Evolutionary conservation across 2,888 invertebrate genomes (phyloP), one percentile per base, ranked within the genome.

Genomic region (Scaptomyza flava): DNA sequence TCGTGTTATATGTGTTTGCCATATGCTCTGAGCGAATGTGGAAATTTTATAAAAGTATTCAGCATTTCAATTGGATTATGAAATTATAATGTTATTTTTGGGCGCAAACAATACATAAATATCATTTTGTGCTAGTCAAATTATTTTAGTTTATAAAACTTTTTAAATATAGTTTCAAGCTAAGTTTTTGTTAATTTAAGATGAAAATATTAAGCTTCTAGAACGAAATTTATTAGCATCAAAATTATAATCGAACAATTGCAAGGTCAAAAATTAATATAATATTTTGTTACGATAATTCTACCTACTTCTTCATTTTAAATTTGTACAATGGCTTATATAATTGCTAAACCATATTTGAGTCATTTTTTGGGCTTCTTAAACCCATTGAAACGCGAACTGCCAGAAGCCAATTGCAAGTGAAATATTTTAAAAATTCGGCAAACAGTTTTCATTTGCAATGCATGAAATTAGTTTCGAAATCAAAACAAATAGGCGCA

Each of bases 391-490:
- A 7, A 42, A n/a, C 41, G 36, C 12, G 9, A 54, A 47, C 33
- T 47, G 60, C 38, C 59, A 48, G 45, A 53, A 38, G 65, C 46
- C 27, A 64, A 77, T 47, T 61, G 47, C 41, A 47, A 47, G 36
- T 65, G 52, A 59, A 75, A 67, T 75, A 63, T 67, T 70, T 38
- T 42, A 52, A 46, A 57, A 68, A 68, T 63, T 27, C 20, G 17
- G 38, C 34, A 33, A 46, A 54, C 41, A 27, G 57, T 53, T 34
- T 69, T 69, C 58, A 51, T 68, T 72, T 63, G 52, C 14, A 23
- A 9, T 9, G 54, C 63, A 57, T 53, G 53, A 63, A 78, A 64
- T 72, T 58, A 68, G 52, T 64, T 77, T 73, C 11, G 23, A 66
- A 71, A 64, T 64, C 57, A 68, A 61, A 47, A 57, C 36, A 60